Conservation (phyloP, 2,113 vertebrate species). For the Sinocyclocheilus rhinocerous region DNA sequence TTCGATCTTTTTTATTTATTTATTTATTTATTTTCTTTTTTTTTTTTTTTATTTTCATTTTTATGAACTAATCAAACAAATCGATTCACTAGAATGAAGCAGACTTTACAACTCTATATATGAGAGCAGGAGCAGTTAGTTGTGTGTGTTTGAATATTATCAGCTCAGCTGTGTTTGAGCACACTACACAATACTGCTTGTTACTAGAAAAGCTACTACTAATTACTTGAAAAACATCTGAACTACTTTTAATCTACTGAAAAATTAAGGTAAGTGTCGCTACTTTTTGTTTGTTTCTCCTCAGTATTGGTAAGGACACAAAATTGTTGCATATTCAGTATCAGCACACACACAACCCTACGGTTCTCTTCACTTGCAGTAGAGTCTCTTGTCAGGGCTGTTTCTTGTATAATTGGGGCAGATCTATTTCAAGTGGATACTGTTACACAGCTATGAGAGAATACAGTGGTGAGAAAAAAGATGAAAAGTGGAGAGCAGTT, state of each 20-base stretch:
- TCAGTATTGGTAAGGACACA: background rate
- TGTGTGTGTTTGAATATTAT: no score
- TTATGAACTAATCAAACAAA: no score
- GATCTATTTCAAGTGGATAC: conserved; percentile 41
- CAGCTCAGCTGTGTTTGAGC: no score
- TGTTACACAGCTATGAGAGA: conserved; percentile 25
- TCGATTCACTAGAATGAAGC: no score
- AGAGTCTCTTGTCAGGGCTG: conserved; percentile 29
- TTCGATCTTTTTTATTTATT: no score
- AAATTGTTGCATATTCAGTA: background rate
- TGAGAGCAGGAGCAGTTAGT: no score
- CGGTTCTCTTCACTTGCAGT: conserved; percentile 8
- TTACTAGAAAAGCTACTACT: background rate
- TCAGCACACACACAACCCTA: conserved; percentile 6
- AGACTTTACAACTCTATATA: no score
- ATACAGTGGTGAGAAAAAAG: background rate
- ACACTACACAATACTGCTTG: background rate
- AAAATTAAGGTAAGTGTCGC: background rate
- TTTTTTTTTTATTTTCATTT: no score
- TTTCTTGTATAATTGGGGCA: conserved; percentile 25
- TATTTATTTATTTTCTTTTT: no score
- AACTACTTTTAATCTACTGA: background rate
- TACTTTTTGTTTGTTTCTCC: background rate
- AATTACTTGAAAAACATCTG: background rate
- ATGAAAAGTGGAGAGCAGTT: conserved; percentile 10